Evolutionary conservation across 2,797 vertebrate genomes (phyloP), one percentile per base, ranked within the genome.

Genomic region (Spheniscus humboldti): DNA sequence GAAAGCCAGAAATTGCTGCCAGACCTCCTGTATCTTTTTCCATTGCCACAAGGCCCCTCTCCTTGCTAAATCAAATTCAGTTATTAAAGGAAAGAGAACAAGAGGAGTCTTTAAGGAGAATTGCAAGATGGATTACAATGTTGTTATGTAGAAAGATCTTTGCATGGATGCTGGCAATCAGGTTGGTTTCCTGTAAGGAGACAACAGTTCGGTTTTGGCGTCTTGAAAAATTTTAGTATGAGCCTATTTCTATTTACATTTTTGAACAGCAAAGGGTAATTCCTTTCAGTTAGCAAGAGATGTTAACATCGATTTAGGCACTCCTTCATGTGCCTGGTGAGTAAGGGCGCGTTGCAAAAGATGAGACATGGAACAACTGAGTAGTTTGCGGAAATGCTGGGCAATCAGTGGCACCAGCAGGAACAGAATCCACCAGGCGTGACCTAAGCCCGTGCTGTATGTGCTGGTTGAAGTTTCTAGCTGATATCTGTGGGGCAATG

Each of bases 401-500:
- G 72, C 30, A 11, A 6, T 7, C 23, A 5, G 20, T 4, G 39
- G 57, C 43, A 41, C 45, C n/a, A 15, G 56, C 20, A 57, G 48
- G 50, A 69, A 20, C 16, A 39, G 71, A 43, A 64, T 2, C 17
- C 30, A 28, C 11, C n/a, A 6, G 28, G 39, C 7, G 5, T 0
- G n/a, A 30, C 57, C 52, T 4, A 5, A 16, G 55, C 27, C 30
- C 2, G 12, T 4, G 30, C 48, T 48, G 4, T 4, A 6, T 1
- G 30, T 2, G 17, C 12, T 4, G 35, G 22, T 1, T 37, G 48
- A 6, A 12, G 30, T 31, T 53, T 25, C 64, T 57, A 35, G 37
- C 28, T 2, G 15, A 6, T 10, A 33, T 1, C 53, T 1, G 0
- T 1, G 41, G 37, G 33, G 22, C 16, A 13, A 28, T 4, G 22